A percentile compares a stretch with the other conserved stretches of the same genome.
phyloP scores from a whole-genome alignment of 2,797 vertebrate genomes.

The Smutsia temminckii region DNA sequence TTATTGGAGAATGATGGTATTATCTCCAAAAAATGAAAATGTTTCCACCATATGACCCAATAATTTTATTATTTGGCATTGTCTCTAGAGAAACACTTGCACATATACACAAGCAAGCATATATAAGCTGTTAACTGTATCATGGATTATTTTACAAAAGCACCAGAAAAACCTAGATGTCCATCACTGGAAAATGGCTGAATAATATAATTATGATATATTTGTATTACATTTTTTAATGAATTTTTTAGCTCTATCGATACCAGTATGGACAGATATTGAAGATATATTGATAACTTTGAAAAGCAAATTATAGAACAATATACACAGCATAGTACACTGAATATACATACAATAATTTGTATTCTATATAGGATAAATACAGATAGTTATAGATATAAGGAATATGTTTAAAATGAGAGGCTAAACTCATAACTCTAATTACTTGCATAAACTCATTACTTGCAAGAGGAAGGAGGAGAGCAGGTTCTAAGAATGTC shows the following conservation, averaged over 20 bases:
- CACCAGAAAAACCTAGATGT: neutral
- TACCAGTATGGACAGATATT: neutral
- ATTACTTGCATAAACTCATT: neutral
- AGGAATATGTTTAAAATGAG: neutral
- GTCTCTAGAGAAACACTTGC: neutral
- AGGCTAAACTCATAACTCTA: neutral
- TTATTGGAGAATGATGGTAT: neutral
- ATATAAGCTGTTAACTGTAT: neutral
- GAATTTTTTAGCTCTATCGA: neutral
- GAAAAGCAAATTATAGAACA: neutral
- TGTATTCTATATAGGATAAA: neutral
- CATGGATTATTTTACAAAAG: neutral
- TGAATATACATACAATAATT: neutral
- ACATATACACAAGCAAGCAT: neutral
- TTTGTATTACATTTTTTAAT: neutral
- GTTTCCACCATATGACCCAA: neutral
- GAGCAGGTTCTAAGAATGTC: neutral
- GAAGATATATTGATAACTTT: neutral
- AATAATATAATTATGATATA: neutral
- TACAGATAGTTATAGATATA: neutral
- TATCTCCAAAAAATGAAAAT: neutral
- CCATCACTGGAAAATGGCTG: neutral
- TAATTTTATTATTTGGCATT: neutral
- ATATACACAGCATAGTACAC: neutral
- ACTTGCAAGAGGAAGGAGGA: neutral